Percentiles rank a stretch among this genome's conserved stretches.
phyloP scores from a whole-genome alignment of 2,113 vertebrate genomes.

The Chelonoidis abingdonii region DNA sequence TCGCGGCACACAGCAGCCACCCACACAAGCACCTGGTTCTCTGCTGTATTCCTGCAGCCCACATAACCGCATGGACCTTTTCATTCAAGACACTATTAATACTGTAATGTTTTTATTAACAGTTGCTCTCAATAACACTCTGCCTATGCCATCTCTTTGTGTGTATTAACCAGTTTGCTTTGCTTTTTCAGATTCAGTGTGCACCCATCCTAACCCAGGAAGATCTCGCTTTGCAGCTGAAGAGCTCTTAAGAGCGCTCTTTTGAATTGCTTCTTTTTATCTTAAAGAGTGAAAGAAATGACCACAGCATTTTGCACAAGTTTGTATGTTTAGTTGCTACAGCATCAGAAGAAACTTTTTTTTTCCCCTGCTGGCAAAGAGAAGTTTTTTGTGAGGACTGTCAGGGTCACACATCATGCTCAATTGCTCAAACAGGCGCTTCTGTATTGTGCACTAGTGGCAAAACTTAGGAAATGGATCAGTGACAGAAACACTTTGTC shows the following conservation, averaged over 20 bases:
- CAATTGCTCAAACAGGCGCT: slow-evolving; percentile 79
- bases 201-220: slow-evolving; percentile 86
- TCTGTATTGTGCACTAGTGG: slow-evolving; percentile 67
- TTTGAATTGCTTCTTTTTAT: slow-evolving; percentile 78
- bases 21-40: not conserved
- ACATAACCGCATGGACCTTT: slow-evolving; percentile 59
- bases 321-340: slow-evolving; percentile 77
- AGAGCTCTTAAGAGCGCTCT: slow-evolving; percentile 83
- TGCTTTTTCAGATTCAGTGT: slow-evolving; percentile 97
- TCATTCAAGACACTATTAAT: slow-evolving; percentile 45
- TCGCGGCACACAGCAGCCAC: not conserved
- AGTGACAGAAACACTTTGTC: slow-evolving; percentile 63
- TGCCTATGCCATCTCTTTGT: slow-evolving; percentile 78
- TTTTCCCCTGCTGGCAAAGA: not conserved
- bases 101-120: slow-evolving; percentile 74
- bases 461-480: slow-evolving; percentile 56
- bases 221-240: slow-evolving; percentile 84
- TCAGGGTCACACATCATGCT: slow-evolving; percentile 86
- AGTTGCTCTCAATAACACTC: slow-evolving; percentile 73
- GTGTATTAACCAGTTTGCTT: slow-evolving; percentile 97
- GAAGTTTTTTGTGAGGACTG: slow-evolving; percentile 64
- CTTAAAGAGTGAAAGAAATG: slow-evolving; percentile 73
- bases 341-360: slow-evolving; percentile 15
- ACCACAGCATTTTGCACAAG: slow-evolving; percentile 72
- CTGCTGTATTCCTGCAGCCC: not conserved